Evolutionary conservation across 2,888 invertebrate genomes (phyloP), one percentile per base, ranked within the genome.

Genomic region (Caradrina clavipalpis): DNA sequence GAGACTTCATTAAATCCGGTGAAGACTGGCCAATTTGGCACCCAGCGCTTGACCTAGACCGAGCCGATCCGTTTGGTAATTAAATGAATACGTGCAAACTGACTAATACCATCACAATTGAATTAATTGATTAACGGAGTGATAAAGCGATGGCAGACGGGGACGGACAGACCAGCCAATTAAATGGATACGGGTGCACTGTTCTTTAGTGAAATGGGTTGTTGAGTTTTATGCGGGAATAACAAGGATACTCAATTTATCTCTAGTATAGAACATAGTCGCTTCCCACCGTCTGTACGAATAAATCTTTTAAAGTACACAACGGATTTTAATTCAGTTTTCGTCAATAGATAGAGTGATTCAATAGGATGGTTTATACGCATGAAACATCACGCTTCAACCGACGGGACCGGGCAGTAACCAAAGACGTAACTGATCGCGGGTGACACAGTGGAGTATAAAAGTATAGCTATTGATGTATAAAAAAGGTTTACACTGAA

Each of bases 1-100:
- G 47, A 66, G 69, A 73, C 60, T 76, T 76, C 78, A 70, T 78
- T 74, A 74, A 60, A 78, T 74, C 78, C 66, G 61, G 74, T 63
- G 51, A 54, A 56, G 42, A 63, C 66, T 57, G 70, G 65, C 78
- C 78, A 77, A 76, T 60, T 77, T 77, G 77, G 77, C 77, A 77
- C 69, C 21, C 58, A 0, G 10, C 54, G 50, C 45, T 68, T 76
- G 80, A 78, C 79, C 79, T 73, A 81, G 63, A 79, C 65, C 63
- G 19, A 55, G 55, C 60, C 19, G 45, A 49, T 49, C 26, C 60
- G 45, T 60, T 73, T 68, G 31, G 47, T 67, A 73, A 79, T 77
- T 76, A 42, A 77, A 79, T 79, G 60, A 80, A 73, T 65, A 66
- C 59, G 58, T 51, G 42, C 59, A 73, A 76, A 73, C 51, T 67